Conservation (phyloP, 2,888 invertebrate genomes). For the Amitus sp. region DNA sequence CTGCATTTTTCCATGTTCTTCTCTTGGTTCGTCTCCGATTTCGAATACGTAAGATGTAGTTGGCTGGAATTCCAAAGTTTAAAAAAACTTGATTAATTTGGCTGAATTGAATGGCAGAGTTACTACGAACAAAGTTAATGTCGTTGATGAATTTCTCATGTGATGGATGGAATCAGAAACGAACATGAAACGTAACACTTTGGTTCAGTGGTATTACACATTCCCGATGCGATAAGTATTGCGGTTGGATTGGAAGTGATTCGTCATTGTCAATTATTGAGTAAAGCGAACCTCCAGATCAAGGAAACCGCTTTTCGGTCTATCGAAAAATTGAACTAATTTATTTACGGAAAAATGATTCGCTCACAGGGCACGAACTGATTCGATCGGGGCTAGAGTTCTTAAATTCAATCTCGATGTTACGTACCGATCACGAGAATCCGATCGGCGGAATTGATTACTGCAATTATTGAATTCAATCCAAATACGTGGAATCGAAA, state of each 20-base stretch:
- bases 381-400: background rate
- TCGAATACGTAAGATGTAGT: slow-evolving; percentile 51
- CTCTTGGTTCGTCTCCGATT: slow-evolving; percentile 42
- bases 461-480: slow-evolving; percentile 4
- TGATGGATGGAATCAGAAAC: background rate
- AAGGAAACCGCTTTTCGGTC: slow-evolving; percentile 1
- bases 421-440: slow-evolving; percentile 1
- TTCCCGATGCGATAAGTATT: slow-evolving; percentile 1
- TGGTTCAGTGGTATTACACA: background rate
- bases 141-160: slow-evolving; percentile 1
- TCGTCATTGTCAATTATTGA: slow-evolving; percentile 14
- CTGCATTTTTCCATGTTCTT: slow-evolving; percentile 48
- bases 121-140: slow-evolving; percentile 39
- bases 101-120: too few species aligned
- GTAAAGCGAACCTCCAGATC: background rate
- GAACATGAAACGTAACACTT: background rate
- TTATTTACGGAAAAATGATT: slow-evolving; percentile 11
- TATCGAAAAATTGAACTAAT: slow-evolving; percentile 10
- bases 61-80: slow-evolving; percentile 47
- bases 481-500: background rate
- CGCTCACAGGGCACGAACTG: background rate
- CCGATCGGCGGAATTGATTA: slow-evolving; percentile 1
- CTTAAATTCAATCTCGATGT: background rate
- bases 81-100: too few species aligned
- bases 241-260: slow-evolving; percentile 8